Evolutionary conservation across 2,113 vertebrate genomes (phyloP).

Genomic region (Tachuris rubrigastra): DNA sequence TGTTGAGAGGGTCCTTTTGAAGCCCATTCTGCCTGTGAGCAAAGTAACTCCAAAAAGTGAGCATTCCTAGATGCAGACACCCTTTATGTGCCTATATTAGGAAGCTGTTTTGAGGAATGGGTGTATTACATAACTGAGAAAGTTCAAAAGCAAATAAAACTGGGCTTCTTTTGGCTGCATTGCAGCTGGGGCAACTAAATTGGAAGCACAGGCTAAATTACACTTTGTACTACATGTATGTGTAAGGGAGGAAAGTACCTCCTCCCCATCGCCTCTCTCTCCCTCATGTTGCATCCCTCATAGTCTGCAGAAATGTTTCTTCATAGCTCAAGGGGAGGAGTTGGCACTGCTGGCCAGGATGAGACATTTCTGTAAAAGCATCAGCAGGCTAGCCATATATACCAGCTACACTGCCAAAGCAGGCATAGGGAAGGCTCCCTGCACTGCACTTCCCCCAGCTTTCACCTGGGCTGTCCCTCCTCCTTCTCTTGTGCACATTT

Average conservation of each 20-base stretch:
- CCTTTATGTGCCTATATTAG: not conserved
- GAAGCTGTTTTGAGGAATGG: not conserved
- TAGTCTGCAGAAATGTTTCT: not conserved
- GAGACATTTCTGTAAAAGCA: not conserved
- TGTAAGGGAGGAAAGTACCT: not conserved
- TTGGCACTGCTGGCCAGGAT: not conserved
- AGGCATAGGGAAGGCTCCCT: rapidly evolving
- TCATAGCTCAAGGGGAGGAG: not conserved
- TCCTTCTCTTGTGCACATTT: not conserved
- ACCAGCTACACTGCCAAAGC: rapidly evolving
- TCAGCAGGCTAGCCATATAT: not conserved
- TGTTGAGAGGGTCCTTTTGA: not conserved
- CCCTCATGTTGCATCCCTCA: not conserved
- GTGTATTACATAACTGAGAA: not conserved
- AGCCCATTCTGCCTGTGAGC: not conserved
- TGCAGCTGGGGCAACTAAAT: not conserved
- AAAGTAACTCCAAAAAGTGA: not conserved
- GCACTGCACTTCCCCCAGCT: not conserved
- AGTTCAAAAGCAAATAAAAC: not conserved
- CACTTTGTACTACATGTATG: not conserved
- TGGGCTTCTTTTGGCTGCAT: not conserved
- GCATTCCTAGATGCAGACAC: not conserved
- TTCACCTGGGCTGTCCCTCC: not conserved
- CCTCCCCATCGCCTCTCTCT: not conserved
- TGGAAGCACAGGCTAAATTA: not conserved